phyloP scores from a whole-genome alignment of 1,140 invertebrate genomes.

The Drosophila tani region DNA sequence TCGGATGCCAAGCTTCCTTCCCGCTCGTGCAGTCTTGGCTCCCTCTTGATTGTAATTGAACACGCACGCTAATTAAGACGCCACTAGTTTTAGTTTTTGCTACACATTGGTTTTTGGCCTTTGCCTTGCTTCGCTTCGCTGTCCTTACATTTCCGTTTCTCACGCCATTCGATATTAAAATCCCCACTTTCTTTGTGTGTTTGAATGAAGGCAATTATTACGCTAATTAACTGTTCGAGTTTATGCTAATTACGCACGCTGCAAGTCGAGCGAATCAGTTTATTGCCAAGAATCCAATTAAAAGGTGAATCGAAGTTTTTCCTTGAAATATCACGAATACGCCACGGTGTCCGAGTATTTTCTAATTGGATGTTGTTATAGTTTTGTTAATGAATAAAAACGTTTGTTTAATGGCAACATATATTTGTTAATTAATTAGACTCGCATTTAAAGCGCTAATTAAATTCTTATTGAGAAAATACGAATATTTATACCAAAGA shows the following conservation, averaged over 20 bases:
- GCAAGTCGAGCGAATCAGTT: conserved; percentile 55
- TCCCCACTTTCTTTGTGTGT: conserved; percentile 49
- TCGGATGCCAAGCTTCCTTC: not conserved
- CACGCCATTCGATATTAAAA: conserved; percentile 29
- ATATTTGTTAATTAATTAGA: not conserved
- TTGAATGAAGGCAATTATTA: conserved; percentile 73
- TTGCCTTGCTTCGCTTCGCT: not conserved
- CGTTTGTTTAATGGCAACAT: not conserved
- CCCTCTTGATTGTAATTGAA: conserved; percentile 69
- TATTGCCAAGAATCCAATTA: conserved; percentile 52
- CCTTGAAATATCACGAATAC: conserved; percentile 49
- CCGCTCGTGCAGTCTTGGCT: not conserved
- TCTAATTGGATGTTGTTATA: conserved; percentile 16
- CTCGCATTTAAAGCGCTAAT: not conserved
- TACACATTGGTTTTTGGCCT: conserved; percentile 46
- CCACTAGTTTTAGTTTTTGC: conserved; percentile 75
- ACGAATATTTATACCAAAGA: no score
- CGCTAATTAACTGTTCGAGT: conserved; percentile 79
- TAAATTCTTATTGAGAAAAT: not conserved
- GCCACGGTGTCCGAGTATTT: not conserved
- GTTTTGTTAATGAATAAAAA: conserved; percentile 13
- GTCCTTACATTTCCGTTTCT: not conserved
- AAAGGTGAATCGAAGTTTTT: conserved; percentile 25
- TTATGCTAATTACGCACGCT: conserved; percentile 69
- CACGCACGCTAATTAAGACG: conserved; percentile 82